Conservation (phyloP, 2,888 invertebrate genomes). For the Tipula unca region DNA sequence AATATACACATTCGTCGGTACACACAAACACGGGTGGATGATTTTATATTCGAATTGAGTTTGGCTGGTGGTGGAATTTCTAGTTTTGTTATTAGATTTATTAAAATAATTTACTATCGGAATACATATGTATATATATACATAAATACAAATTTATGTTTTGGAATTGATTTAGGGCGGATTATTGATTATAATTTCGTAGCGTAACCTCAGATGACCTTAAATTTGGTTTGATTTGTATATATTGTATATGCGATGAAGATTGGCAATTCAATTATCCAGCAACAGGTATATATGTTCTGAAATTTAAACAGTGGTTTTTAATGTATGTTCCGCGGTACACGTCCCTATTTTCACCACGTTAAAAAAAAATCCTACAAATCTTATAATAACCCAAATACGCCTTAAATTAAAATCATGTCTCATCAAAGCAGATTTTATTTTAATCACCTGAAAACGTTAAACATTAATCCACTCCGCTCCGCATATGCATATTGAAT, state of each 20-base stretch:
- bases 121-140: too few species aligned
- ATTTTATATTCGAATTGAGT: not conserved
- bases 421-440: too few species aligned
- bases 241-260: not conserved
- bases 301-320: not conserved
- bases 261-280: not conserved
- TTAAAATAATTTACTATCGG: not conserved
- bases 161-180: not conserved
- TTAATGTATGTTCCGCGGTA: too few species aligned
- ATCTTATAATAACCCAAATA: not conserved
- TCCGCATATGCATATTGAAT: not conserved
- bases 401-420: too few species aligned
- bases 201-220: not conserved
- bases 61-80: not conserved
- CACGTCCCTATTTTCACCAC: too few species aligned
- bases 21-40: not conserved
- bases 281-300: not conserved
- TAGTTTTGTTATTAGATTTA: not conserved
- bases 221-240: not conserved
- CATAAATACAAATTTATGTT: not conserved
- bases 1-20: not conserved
- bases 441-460: not conserved
- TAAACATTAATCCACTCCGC: not conserved
- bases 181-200: not conserved
- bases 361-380: not conserved